These are phyloP conservation scores for Zaprionus inermis DNA, from an alignment of 1,140 invertebrate genomes.

Conservation along the genomic window DNA sequence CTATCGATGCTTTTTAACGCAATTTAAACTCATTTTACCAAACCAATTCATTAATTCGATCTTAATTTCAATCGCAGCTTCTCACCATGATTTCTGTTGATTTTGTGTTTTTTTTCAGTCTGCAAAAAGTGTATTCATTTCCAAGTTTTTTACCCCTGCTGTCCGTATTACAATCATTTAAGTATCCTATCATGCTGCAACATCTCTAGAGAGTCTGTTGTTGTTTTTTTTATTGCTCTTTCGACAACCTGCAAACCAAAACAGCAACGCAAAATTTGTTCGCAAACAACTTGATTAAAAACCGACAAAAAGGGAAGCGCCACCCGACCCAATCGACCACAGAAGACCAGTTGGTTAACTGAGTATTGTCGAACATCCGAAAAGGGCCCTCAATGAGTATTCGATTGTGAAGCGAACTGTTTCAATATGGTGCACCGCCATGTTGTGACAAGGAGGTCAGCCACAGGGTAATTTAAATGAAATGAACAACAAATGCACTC, in stretches of 20 bases:
- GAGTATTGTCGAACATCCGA: conserved; percentile 40
- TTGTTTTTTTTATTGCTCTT: conserved; percentile 27
- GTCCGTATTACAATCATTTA: conserved; percentile 24
- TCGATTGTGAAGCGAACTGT: conserved; percentile 60
- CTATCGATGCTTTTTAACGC: background rate
- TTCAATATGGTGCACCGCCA: conserved; percentile 74
- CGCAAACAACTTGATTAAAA: conserved; percentile 79
- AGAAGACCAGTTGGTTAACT: conserved; percentile 15
- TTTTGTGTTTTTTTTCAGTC: background rate
- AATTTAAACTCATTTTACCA: background rate
- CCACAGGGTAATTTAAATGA: conserved; percentile 82
- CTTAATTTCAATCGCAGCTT: background rate
- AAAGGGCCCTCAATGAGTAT: conserved; percentile 62
- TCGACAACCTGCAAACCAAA: conserved; percentile 39
- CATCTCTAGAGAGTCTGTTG: conserved; percentile 23
- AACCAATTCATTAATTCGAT: conserved; percentile 6
- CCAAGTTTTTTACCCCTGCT: background rate
- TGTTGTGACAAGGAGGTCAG: conserved; percentile 74
- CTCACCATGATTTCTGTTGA: background rate
- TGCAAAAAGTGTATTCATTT: background rate
- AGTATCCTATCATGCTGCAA: conserved; percentile 12
- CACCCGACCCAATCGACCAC: conserved; percentile 20
- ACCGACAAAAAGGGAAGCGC: conserved; percentile 62
- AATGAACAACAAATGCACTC: conserved; percentile 79
- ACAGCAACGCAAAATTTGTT: conserved; percentile 56